These are phyloP conservation scores for Amiota mariae DNA, from an alignment of 2,888 invertebrate species.

Conservation along the genomic window DNA sequence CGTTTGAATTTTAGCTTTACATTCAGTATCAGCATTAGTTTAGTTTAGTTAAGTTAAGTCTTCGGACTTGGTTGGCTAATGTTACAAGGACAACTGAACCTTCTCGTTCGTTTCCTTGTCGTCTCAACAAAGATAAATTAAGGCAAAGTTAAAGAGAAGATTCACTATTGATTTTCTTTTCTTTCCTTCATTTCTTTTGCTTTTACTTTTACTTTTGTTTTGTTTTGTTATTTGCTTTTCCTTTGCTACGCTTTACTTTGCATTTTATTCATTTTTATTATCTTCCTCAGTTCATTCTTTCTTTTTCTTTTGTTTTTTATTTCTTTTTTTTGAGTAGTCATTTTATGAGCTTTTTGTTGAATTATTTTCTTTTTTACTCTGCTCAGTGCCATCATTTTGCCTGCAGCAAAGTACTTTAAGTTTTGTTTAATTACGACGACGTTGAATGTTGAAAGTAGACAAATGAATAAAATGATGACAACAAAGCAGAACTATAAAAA, in stretches of 20 bases:
- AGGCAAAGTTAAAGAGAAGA: constrained; percentile 17
- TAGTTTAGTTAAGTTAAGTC: not conserved
- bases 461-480: not conserved
- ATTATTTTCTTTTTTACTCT: constrained; percentile 21
- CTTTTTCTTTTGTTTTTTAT: not conserved
- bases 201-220: no score
- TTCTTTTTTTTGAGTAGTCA: not conserved
- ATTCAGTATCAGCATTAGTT: no score
- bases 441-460: constrained; percentile 31
- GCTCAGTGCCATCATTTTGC: constrained; percentile 34
- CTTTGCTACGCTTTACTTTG: constrained; percentile 1
- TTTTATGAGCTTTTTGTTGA: constrained; percentile 40
- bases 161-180: constrained; percentile 20
- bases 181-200: not conserved
- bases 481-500: not conserved
- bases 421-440: constrained; percentile 60
- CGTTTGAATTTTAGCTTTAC: no score
- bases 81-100: not conserved
- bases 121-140: constrained; percentile 19
- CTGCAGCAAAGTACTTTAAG: constrained; percentile 53
- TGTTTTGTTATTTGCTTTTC: not conserved
- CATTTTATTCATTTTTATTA: not conserved
- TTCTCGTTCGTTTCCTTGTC: not conserved
- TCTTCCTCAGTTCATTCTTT: not conserved
- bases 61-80: not conserved